Base-by-base conservation (phyloP, 2,797 vertebrate genomes). In the Coregonus suidteri region DNA sequence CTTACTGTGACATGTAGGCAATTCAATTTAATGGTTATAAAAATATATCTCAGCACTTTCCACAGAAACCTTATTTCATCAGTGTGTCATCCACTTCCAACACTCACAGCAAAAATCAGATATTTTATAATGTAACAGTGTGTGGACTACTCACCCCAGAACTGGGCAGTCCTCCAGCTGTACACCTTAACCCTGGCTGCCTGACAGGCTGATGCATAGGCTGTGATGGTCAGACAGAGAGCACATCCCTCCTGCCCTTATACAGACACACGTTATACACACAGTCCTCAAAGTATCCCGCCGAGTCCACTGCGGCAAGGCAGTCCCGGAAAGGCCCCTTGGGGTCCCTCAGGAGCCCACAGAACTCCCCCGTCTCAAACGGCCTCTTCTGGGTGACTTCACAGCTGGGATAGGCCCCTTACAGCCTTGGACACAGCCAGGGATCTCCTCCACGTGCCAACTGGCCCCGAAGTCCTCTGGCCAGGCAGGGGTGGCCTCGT, bases 161-260 rank as follows among this genome's bases (percentile, higher is more conserved):
- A 93, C 3, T 91, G 76, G 67, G 69, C 76, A 1, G 88, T 87
- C 51, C 91, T 90, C 94, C 95, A 95, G 74, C 84, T 86, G 76
- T 90, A 81, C 69, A 95, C 89, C 4, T 56, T 85, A 53, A 81
- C 87, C 1, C 92, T 91, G 0, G 4, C 84, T 5, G 47, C 79
- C 77, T 95, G 94, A 75, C 94, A 96, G 47, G 93, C 91, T 1
- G 90, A 76, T 6, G 88, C 86, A 67, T 94, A 95, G 35, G 89
- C 67, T 4, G 88, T 78, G 47, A 95, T 87, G 3, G 91, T 83
- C 16, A 91, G 78, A 80, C 94, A 95, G 34, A 95, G 34, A 93
- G 88, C 3, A 91, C 65, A 54, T 82, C 54, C 92, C 93, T 1
- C 84, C 83, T 41, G 37, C 37, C 37, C 6, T 41, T 41, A 81